Percentiles rank a stretch among this genome's conserved stretches.
Evolutionary conservation across 2,113 vertebrate species (phyloP).

Genomic region (Todiramphus saurophagus): DNA sequence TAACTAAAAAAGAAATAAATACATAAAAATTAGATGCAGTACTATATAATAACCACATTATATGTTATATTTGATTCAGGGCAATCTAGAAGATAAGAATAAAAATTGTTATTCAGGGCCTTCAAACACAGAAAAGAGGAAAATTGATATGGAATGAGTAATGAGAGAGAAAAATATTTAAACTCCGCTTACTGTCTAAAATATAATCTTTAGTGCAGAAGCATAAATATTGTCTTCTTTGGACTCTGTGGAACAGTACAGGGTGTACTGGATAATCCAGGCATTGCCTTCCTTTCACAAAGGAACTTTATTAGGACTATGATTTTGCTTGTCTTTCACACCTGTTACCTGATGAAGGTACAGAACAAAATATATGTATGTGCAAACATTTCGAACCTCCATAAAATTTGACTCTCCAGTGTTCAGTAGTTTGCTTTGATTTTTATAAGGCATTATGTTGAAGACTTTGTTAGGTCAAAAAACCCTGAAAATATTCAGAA

Average conservation of each 20-base stretch:
- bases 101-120: neutral
- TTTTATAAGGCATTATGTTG: neutral
- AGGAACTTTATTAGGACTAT: neutral
- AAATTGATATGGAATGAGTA: neutral
- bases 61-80: no score
- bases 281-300: neutral
- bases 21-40: neutral
- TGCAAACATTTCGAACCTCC: neutral
- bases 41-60: neutral
- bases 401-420: neutral
- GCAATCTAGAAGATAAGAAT: neutral
- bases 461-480: neutral
- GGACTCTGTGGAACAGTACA: neutral
- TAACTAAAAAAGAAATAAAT: no score
- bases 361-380: neutral
- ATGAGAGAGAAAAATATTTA: neutral
- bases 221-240: accelerated
- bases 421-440: neutral
- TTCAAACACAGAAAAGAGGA: neutral
- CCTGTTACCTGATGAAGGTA: neutral
- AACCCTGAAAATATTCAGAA: neutral
- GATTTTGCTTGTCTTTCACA: neutral
- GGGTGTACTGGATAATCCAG: neutral
- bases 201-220: neutral
- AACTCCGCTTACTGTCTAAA: neutral